A percentile compares a stretch with the other conserved stretches of the same genome.
Conservation (phyloP, 2,888 invertebrate species). For the Synanthedon myopaeformis region DNA sequence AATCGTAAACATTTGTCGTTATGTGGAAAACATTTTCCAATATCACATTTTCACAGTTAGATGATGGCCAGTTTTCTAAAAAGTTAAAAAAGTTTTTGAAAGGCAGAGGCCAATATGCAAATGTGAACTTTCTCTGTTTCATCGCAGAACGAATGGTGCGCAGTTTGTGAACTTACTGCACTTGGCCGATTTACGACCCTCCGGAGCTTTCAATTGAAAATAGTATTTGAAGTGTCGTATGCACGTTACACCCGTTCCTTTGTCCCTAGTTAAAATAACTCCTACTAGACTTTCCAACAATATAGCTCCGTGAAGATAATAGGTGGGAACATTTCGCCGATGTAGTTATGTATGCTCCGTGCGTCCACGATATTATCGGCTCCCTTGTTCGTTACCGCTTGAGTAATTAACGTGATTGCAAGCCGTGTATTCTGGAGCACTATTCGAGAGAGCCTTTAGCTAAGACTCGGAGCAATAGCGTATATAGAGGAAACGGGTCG, state of each 20-base stretch:
- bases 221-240: conserved; percentile 13
- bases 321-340: background rate
- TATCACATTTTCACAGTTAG: background rate
- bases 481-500: conserved; percentile 32
- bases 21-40: no score
- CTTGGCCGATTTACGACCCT: conserved; percentile 60
- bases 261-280: conserved; percentile 2
- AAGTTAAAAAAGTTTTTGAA: background rate
- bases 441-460: conserved; percentile 35
- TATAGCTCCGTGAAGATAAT: background rate
- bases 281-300: background rate
- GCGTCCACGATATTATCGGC: conserved; percentile 11
- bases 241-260: conserved; percentile 5
- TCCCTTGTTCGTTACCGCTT: conserved; percentile 18
- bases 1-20: no score
- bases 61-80: background rate
- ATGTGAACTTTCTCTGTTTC: conserved; percentile 59
- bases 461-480: conserved; percentile 44
- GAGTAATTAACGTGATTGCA: conserved; percentile 54
- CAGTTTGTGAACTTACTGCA: conserved; percentile 25
- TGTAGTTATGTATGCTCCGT: background rate
- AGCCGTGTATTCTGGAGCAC: conserved; percentile 22
- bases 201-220: conserved; percentile 38
- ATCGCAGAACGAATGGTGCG: conserved; percentile 15
- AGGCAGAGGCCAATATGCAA: conserved; percentile 45